Conservation (phyloP, 2,113 vertebrate species). For the Heterochromis multidens region DNA sequence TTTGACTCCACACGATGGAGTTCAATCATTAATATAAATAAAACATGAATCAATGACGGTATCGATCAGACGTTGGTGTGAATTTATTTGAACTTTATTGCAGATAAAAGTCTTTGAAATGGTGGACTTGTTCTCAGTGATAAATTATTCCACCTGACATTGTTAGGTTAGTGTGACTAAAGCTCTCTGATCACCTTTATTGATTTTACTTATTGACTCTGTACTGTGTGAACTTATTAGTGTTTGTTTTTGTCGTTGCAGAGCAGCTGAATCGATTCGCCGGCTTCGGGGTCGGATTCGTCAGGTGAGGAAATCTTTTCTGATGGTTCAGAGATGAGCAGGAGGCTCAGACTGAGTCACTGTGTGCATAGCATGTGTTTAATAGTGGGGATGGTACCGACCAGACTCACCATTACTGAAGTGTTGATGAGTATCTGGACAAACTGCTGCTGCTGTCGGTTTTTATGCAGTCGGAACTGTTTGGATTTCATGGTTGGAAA, state of each 20-base stretch:
- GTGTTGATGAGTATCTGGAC: too few species aligned
- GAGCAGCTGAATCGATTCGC: conserved; percentile 60
- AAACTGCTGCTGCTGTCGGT: too few species aligned
- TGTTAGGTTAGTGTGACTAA: neutral
- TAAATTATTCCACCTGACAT: neutral
- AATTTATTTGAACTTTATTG: neutral
- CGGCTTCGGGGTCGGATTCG: conserved; percentile 75
- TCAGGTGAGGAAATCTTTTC: conserved; percentile 73
- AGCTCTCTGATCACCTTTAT: neutral
- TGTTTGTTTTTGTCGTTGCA: neutral
- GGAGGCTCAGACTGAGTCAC: neutral
- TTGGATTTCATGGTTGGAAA: neutral
- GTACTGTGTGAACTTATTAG: neutral
- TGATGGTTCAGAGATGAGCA: neutral
- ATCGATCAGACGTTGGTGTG: too few species aligned
- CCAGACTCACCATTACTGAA: too few species aligned
- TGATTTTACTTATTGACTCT: neutral
- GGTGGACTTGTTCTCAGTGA: neutral
- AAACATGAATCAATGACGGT: too few species aligned
- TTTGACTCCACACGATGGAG: too few species aligned
- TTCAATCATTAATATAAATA: too few species aligned
- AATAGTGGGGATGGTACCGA: too few species aligned
- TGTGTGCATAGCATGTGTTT: neutral
- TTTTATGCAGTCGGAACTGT: neutral
- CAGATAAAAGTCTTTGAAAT: neutral